Percentiles rank a stretch among this genome's conserved stretches.
Conservation (phyloP, 2,888 invertebrate species). For the Chirona hameri region DNA sequence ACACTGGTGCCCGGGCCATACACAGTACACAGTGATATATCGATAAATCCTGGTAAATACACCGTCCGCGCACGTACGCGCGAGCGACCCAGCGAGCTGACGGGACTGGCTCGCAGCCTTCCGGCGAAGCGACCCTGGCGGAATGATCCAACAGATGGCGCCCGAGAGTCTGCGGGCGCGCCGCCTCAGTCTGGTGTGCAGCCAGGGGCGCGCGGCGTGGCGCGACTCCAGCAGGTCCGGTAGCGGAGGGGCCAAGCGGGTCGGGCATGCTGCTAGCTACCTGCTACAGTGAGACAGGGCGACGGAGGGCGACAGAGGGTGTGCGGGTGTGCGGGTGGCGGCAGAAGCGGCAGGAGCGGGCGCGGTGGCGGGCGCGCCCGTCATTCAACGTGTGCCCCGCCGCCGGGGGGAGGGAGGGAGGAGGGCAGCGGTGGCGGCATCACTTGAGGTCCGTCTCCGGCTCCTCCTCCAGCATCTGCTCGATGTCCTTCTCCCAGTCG, state of each 20-base stretch:
- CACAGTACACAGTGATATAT: neutral
- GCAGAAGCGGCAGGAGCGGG: too few relatives aligned
- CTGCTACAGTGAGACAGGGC: neutral
- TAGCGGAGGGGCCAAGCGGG: neutral
- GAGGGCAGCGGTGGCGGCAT: neutral
- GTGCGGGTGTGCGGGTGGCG: neutral
- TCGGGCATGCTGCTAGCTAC: slow-evolving; percentile 7
- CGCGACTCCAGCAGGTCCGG: too few relatives aligned
- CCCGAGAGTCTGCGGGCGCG: too few relatives aligned
- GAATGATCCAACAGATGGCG: neutral
- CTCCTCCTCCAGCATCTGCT: slow-evolving; percentile 59
- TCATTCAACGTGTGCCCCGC: neutral
- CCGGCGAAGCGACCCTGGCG: neutral
- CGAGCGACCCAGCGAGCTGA: neutral
- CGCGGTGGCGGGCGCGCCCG: neutral
- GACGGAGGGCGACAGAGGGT: neutral
- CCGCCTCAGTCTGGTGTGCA: too few relatives aligned
- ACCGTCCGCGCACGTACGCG: neutral
- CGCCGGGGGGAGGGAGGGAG: neutral
- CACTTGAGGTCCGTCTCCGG: slow-evolving; percentile 24
- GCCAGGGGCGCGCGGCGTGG: too few relatives aligned
- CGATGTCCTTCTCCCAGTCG: slow-evolving; percentile 68
- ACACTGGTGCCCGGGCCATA: neutral
- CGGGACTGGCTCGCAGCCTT: neutral
- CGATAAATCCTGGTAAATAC: neutral